phyloP scores from a whole-genome alignment of 2,113 vertebrate species.

The Dicaeum eximium region DNA sequence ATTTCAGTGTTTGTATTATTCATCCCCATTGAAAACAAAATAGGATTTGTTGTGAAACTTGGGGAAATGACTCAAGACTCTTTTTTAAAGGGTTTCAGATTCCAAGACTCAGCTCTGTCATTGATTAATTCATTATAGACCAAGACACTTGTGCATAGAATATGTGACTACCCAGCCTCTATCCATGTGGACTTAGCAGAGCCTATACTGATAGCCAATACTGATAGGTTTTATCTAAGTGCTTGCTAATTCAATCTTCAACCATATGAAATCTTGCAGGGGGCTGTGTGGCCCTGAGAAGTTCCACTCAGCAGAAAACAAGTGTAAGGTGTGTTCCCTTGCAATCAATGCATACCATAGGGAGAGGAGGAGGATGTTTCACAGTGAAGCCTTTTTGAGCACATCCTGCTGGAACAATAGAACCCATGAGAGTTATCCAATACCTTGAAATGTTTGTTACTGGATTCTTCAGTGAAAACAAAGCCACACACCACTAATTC shows the following conservation, averaged over 20 bases:
- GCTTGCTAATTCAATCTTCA: background rate
- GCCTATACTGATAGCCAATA: background rate
- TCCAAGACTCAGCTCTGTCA: background rate
- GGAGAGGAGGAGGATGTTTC: background rate
- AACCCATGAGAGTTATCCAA: background rate
- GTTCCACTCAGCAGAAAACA: background rate
- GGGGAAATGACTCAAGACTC: background rate
- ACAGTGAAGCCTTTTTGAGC: background rate
- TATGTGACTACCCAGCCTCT: background rate
- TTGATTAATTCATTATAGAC: background rate
- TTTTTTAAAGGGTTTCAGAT: background rate
- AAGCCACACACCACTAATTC: background rate
- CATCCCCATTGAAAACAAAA: background rate
- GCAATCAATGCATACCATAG: fast-evolving
- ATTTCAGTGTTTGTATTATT: background rate
- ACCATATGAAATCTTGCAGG: background rate
- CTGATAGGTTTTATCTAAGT: background rate
- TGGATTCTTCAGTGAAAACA: background rate
- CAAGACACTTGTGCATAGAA: background rate
- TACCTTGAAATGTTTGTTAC: background rate
- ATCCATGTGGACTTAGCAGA: fast-evolving
- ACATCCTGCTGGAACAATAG: background rate
- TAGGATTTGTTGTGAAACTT: background rate
- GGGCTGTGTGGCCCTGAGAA: background rate
- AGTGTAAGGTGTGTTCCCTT: background rate